Evolutionary conservation across 2,888 invertebrate genomes (phyloP), one percentile per base, ranked within the genome.

Genomic region (Stenurella melanura): DNA sequence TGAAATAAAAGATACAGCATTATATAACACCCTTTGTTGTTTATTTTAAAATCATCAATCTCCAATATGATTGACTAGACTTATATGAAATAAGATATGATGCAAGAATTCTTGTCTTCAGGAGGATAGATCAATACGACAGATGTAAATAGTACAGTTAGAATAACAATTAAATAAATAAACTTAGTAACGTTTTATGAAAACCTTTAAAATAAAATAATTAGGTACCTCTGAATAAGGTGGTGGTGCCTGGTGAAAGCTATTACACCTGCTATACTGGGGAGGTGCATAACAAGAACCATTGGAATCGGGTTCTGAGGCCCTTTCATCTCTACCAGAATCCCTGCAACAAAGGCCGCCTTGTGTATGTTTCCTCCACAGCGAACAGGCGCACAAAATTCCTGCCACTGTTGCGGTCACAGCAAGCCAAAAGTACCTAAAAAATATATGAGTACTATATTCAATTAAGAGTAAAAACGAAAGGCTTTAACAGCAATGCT

Each of bases 151-250:
- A n/a, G n/a, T n/a, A n/a, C n/a, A n/a, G n/a, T n/a, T n/a, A n/a
- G n/a, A n/a, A n/a, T n/a, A n/a, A n/a, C n/a, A n/a, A n/a, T n/a
- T n/a, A n/a, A n/a, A n/a, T n/a, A n/a, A n/a, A n/a, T n/a, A n/a
- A n/a, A n/a, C n/a, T n/a, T n/a, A n/a, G n/a, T 26, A 26, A 26
- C 21, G 4, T 4, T 26, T 4, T 26, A 4, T 26, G 21, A 26
- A 26, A 26, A 26, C 21, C 1, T 26, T 26, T 26, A 4, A 26
- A 26, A 26, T 26, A 4, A 3, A 26, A 64, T 38, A 38, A 34
- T 85, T 89, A n/a, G n/a, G n/a, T n/a, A 96, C 96, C 93, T 96
- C 96, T 78, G 95, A 94, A 89, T 96, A 96, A 0, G 96, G 96
- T 34, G 96, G 96, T 19, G 96, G 96, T 1, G 94, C 93, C 87